Base-by-base conservation (phyloP, 2,888 invertebrate species). In the Xestia ashworthii region DNA sequence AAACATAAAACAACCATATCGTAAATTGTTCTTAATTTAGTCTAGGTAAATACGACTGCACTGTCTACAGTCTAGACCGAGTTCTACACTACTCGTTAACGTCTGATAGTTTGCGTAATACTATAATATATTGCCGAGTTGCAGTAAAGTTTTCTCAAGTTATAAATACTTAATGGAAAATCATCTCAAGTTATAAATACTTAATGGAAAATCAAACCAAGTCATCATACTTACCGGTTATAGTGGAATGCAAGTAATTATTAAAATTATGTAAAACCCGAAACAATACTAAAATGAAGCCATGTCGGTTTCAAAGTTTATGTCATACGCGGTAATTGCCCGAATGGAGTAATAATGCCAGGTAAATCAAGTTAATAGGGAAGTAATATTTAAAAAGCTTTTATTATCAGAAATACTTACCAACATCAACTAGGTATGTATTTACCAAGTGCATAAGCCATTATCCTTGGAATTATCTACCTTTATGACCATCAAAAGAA, bases 1-100 rank as follows among this genome's bases (percentile, higher is more conserved):
- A 92, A 94, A 94, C 94, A 95, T 92, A 94, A 95, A 95, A 93
- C 91, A 91, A 92, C 91, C 93, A 93, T 93, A 92, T 93, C 93
- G 92, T 94, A 94, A 95, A 95, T 95, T 95, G 94, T 93, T 94
- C 93, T 94, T 93, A 93, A 95, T 95, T 95, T 93, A 93, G 93
- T 91, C 90, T 93, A 92, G 91, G 92, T 92, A 92, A 92, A 90
- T 90, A 90, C 85, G 84, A 89, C 78, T 83, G 88, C 81, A 86
- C 84, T 81, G 81, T 78, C 73, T 79, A 73, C 85, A 81, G 91
- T 91, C 91, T 91, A 90, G 90, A 88, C 90, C 82, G 85, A 86
- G 88, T 88, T 88, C 87, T 88, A 87, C 83, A 83, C 82, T 81
- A 87, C 86, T 90, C 88, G 90, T 90, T 90, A 91, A 89, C 85